These are phyloP conservation scores for Julus scandinavius DNA, from an alignment of 2,888 invertebrate genomes.

Conservation along the genomic window DNA sequence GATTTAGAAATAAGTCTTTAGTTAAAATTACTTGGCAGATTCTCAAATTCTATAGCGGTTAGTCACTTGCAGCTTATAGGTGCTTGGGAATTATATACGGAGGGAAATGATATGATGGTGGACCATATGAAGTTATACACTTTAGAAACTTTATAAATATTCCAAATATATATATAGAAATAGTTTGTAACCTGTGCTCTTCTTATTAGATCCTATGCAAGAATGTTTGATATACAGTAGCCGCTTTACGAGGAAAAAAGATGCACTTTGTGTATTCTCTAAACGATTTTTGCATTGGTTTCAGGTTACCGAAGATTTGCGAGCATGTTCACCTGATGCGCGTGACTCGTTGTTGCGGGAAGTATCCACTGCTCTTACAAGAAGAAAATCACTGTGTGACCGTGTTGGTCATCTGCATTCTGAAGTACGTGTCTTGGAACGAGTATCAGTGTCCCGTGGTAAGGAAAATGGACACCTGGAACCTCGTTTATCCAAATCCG, in stretches of 20 bases:
- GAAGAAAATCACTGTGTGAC: slow-evolving; percentile 84
- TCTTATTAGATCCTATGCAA: too few relatives aligned
- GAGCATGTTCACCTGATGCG: slow-evolving; percentile 39
- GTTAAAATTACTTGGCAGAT: background rate
- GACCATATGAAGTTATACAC: too few relatives aligned
- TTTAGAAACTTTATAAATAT: too few relatives aligned
- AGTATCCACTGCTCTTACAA: slow-evolving; percentile 83
- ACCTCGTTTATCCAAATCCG: slow-evolving; percentile 1
- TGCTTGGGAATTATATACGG: too few relatives aligned
- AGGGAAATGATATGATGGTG: too few relatives aligned
- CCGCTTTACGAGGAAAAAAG: too few relatives aligned
- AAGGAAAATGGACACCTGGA: slow-evolving; percentile 57
- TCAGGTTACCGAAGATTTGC: slow-evolving; percentile 41
- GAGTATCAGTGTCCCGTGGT: slow-evolving; percentile 52
- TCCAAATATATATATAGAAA: too few relatives aligned
- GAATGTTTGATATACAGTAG: too few relatives aligned
- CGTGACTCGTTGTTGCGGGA: slow-evolving; percentile 76
- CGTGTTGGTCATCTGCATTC: slow-evolving; percentile 81
- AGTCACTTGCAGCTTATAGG: too few relatives aligned
- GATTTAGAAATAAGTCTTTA: background rate
- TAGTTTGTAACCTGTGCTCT: too few relatives aligned
- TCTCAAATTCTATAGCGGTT: background rate
- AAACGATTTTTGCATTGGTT: background rate
- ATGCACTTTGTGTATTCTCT: too few relatives aligned
- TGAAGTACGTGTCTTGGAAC: slow-evolving; percentile 79